Percentiles rank a stretch among this genome's conserved stretches.
Conservation (phyloP, 2,888 invertebrate genomes). For the Tetranychus truncatus region DNA sequence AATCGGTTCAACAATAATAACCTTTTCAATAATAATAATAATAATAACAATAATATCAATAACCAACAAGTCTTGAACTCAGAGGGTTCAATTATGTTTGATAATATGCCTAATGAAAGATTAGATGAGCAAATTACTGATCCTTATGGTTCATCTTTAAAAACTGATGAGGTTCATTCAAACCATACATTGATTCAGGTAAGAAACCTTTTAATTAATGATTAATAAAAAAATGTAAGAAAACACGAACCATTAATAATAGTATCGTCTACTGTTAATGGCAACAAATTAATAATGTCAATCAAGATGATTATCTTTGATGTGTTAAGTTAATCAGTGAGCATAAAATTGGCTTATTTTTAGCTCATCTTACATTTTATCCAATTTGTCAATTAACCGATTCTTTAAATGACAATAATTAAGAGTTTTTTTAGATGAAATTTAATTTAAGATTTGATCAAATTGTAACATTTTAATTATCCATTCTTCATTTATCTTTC, state of each 20-base stretch:
- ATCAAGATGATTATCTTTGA: too few species aligned
- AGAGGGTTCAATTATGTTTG: background rate
- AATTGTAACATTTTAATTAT: background rate
- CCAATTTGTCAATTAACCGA: too few species aligned
- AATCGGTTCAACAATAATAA: background rate
- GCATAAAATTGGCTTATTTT: too few species aligned
- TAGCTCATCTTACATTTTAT: too few species aligned
- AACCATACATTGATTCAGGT: background rate
- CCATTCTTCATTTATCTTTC: background rate
- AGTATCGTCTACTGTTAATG: too few species aligned
- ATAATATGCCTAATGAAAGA: background rate
- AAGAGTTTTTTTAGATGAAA: too few species aligned
- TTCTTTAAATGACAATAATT: too few species aligned
- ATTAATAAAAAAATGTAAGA: background rate
- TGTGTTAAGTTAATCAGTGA: too few species aligned
- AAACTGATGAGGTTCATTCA: background rate
- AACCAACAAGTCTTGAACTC: background rate
- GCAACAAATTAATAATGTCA: too few species aligned
- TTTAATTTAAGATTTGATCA: background rate
- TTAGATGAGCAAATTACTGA: background rate
- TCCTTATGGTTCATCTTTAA: background rate
- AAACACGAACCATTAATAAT: too few species aligned
- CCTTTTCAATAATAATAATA: background rate
- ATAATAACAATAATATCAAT: background rate
- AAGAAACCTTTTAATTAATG: background rate